phyloP scores from a whole-genome alignment of 2,113 vertebrate species.

The Varanus komodoensis region DNA sequence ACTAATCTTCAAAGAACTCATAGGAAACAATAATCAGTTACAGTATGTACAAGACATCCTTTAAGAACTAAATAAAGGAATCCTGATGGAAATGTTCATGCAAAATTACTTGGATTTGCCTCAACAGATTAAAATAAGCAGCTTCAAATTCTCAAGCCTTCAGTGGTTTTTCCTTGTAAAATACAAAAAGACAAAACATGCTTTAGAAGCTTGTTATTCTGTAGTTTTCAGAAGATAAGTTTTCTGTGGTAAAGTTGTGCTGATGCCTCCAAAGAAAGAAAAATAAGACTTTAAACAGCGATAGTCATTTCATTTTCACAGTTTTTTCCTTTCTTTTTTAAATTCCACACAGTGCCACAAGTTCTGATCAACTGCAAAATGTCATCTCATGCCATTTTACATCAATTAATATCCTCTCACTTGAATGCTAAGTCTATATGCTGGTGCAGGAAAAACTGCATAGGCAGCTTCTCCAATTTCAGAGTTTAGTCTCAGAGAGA shows the following conservation, averaged over 20 bases:
- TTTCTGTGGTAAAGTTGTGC: background rate
- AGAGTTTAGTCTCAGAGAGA: too few relatives aligned
- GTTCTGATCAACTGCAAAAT: conserved; percentile 14
- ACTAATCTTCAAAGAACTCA: background rate
- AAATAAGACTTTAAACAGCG: conserved; percentile 17
- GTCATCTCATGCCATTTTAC: background rate
- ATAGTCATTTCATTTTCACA: background rate
- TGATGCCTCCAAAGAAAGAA: background rate
- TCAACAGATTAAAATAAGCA: background rate
- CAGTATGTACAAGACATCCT: background rate
- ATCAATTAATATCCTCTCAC: background rate
- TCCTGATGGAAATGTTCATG: background rate
- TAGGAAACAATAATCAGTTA: background rate
- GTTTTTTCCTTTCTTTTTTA: background rate
- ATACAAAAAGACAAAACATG: background rate
- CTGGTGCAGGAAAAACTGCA: too few relatives aligned
- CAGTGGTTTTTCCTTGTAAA: background rate
- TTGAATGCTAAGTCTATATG: too few relatives aligned
- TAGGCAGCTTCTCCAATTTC: too few relatives aligned
- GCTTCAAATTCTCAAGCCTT: background rate
- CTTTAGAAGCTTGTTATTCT: background rate
- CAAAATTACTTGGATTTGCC: background rate
- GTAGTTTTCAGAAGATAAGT: background rate
- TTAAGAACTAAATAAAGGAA: background rate
- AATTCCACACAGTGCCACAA: background rate